These are phyloP conservation scores for Pyralis farinalis DNA, from an alignment of 2,888 invertebrate genomes.

Conservation along the genomic window DNA sequence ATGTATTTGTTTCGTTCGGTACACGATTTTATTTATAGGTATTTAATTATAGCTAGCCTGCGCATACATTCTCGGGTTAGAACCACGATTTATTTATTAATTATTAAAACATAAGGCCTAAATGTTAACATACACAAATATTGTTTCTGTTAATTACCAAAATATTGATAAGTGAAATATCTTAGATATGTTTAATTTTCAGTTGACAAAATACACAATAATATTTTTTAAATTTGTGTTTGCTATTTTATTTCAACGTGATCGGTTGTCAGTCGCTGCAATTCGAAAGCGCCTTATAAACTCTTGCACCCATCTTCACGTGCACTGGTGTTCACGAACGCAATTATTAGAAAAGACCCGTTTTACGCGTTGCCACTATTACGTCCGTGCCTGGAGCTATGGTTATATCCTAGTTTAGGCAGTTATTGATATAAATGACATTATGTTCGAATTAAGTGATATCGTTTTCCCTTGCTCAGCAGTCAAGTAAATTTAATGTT, in stretches of 20 bases:
- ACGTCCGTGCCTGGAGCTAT: no score
- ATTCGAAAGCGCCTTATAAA: no score
- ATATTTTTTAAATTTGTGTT: slow-evolving; percentile 55
- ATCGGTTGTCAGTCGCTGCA: no score
- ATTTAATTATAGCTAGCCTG: slow-evolving; percentile 29
- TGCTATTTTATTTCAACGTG: slow-evolving; percentile 10
- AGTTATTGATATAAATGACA: no score
- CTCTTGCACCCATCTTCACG: no score
- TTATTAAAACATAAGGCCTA: slow-evolving; percentile 48
- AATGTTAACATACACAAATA: slow-evolving; percentile 53
- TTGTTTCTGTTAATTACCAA: slow-evolving; percentile 65
- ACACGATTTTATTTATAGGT: slow-evolving; percentile 39
- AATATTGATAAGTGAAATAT: slow-evolving; percentile 65
- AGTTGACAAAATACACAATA: slow-evolving; percentile 77
- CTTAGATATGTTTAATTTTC: slow-evolving; percentile 75
- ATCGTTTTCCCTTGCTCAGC: no score
- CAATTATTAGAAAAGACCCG: no score
- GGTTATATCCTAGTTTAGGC: no score
- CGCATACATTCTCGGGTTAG: slow-evolving; percentile 10
- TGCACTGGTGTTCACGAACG: no score
- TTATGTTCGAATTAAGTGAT: no score
- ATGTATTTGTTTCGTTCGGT: slow-evolving; percentile 45
- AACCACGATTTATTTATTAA: slow-evolving; percentile 16
- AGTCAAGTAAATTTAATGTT: no score
- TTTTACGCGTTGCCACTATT: no score